These are phyloP conservation scores for Archilochus colubris DNA, from an alignment of 2,113 vertebrate genomes.

Conservation along the genomic window DNA sequence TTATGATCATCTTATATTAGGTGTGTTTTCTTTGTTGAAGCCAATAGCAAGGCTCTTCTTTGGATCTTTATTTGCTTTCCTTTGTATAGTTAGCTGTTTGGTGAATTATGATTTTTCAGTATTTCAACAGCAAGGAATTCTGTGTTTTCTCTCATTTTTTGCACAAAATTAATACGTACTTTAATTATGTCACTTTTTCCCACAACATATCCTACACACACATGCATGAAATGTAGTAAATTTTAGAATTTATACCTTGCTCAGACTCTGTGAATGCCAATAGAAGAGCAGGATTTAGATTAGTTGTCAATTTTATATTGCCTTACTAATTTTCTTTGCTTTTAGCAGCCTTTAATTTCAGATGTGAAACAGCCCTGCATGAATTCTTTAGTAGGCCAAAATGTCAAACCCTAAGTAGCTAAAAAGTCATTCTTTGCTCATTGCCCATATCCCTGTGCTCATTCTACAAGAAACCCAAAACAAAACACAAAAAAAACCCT, in stretches of 20 bases:
- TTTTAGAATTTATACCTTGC: neutral
- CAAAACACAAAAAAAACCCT: no score
- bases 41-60: neutral
- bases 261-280: neutral
- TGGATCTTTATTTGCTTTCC: neutral
- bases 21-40: neutral
- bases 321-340: neutral
- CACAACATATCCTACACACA: neutral
- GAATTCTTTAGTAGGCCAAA: neutral
- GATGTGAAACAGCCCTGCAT: neutral
- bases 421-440: neutral
- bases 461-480: neutral
- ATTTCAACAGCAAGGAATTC: neutral
- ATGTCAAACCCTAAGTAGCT: neutral
- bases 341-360: neutral
- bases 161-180: neutral
- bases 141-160: slow-evolving; percentile 9
- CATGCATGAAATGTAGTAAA: neutral
- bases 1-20: neutral
- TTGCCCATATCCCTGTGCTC: neutral
- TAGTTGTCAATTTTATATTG: neutral
- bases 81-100: neutral
- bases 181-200: neutral
- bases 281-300: neutral
- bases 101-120: neutral